Base-by-base conservation (phyloP, 2,888 invertebrate species). In the Panorpa germanica region DNA sequence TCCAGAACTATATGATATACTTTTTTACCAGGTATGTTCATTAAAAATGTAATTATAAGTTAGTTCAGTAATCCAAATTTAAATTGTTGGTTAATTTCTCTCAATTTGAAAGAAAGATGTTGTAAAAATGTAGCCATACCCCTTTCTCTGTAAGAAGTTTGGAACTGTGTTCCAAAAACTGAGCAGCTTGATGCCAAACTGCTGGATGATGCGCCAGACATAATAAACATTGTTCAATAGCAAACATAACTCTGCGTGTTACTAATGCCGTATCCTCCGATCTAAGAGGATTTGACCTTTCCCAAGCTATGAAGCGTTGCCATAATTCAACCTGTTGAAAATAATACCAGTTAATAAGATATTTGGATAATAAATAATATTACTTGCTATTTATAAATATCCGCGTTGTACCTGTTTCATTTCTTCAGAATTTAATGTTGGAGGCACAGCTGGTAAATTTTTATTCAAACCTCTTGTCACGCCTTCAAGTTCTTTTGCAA, bases 301-400 rank as follows among this genome's bases (percentile, higher is more conserved):
- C 98, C 83, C 95, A 99, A 1, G 73, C 63, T 41, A 99, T 95
- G 51, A 95, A 98, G 47, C 93, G 95, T 57, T 96, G 95, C 98
- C 98, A 99, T 6, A 96, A 55, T 39, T 96, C 95, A 34, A 96
- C 91, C 88, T 85, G 45, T 4, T 43, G 39, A 35, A 31, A 39
- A 26, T 28, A 32, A 34, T 34, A 32, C 19, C 5, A n/a, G n/a
- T n/a, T n/a, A n/a, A n/a, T 25, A n/a, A 4, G n/a, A n/a, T 4
- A 11, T 12, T 11, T 10, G 12, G 25, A 25, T 29, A 11, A 21
- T 19, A 25, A 15, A 15, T 15, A 25, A 29, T 25, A 10, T 7
- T 11, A 11, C 15, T n/a, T 22, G 4, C 4, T 25, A 25, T 25
- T 29, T 21, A n/a, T 28, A 31, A n/a, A 10, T 17, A 16, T 5